phyloP scores from a whole-genome alignment of 2,797 vertebrate species.

The Holocentrus rufus region DNA sequence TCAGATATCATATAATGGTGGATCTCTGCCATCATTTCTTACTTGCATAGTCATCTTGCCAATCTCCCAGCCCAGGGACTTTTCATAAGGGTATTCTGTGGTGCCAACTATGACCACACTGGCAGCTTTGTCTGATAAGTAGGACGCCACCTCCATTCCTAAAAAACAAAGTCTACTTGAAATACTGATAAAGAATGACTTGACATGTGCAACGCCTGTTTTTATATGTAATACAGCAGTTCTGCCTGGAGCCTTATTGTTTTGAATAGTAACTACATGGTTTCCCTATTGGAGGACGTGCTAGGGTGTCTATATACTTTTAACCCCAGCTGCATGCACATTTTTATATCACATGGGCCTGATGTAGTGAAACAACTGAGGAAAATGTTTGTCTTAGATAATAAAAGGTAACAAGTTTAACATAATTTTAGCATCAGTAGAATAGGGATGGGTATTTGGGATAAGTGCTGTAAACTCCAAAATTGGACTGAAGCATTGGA shows the following conservation, averaged over 20 bases:
- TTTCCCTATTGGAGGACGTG: too few relatives aligned
- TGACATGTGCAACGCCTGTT: not conserved
- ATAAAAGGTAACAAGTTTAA: not conserved
- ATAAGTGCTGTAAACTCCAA: not conserved
- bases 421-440: too few relatives aligned
- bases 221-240: not conserved
- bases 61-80: constrained; percentile 81
- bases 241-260: not conserved
- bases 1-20: not conserved
- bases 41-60: constrained; percentile 87
- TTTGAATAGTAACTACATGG: not conserved
- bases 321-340: too few relatives aligned
- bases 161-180: not conserved
- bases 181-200: not conserved
- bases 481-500: not conserved
- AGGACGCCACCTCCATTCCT: constrained; percentile 92
- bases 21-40: constrained; percentile 18
- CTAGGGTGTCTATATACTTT: too few relatives aligned
- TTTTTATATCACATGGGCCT: not conserved
- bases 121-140: constrained; percentile 84
- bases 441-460: too few relatives aligned
- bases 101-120: constrained; percentile 82
- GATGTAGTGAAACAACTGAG: not conserved
- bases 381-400: too few relatives aligned
- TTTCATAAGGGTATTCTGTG: constrained; percentile 79